These are phyloP conservation scores for Athalia circularis DNA, from an alignment of 2,888 invertebrate species.

Conservation along the genomic window DNA sequence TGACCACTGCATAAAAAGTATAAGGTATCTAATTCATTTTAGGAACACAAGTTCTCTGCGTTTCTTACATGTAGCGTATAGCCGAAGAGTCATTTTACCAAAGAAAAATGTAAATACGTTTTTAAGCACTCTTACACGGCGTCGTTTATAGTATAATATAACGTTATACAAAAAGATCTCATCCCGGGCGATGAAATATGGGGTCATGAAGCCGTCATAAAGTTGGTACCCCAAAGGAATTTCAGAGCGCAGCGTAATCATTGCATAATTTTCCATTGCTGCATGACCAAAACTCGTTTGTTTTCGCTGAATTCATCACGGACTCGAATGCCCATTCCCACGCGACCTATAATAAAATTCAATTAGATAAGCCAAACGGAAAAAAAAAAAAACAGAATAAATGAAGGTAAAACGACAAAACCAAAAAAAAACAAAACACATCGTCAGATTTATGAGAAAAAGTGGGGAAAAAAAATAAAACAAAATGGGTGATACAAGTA, in stretches of 20 bases:
- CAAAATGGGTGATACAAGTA: background rate
- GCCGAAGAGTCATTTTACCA: constrained; percentile 4
- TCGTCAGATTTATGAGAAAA: background rate
- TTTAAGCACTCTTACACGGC: constrained; percentile 20
- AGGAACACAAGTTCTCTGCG: background rate
- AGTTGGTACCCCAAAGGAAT: constrained; percentile 19
- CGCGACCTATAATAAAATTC: background rate
- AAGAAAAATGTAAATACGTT: constrained; percentile 21
- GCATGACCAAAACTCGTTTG: constrained; percentile 15
- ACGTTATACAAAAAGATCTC: constrained; percentile 7
- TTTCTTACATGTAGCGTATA: background rate
- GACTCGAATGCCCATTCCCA: constrained; percentile 24
- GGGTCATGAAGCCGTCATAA: constrained; percentile 14
- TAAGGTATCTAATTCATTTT: constrained; percentile 8
- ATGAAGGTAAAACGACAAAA: background rate
- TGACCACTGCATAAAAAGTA: constrained; percentile 14
- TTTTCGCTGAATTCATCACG: constrained; percentile 16
- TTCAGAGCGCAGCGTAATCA: constrained; percentile 10
- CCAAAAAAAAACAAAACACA: no score
- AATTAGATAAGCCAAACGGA: background rate
- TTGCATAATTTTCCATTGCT: constrained; percentile 23
- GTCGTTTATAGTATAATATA: constrained; percentile 16
- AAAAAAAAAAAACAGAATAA: background rate
- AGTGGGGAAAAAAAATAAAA: background rate
- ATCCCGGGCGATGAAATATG: constrained; percentile 27